Conservation (phyloP, 2,797 vertebrate species). For the Enteromius mattozi region DNA sequence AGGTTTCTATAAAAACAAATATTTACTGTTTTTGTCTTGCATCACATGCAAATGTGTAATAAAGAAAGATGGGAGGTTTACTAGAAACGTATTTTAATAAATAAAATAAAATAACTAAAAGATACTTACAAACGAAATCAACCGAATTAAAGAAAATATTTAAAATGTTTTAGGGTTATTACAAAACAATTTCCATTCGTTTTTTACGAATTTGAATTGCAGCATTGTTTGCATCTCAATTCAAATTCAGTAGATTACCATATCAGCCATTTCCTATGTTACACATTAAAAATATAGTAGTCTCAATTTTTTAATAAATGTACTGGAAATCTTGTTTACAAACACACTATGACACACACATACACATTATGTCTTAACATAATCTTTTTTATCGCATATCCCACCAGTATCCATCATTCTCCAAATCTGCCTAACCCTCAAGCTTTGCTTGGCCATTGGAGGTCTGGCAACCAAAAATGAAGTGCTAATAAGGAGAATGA, state of each 20-base stretch:
- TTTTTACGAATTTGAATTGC: background rate
- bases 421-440: background rate
- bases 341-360: background rate
- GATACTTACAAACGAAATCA: background rate
- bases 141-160: background rate
- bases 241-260: background rate
- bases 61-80: background rate
- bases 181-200: background rate
- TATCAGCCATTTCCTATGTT: background rate
- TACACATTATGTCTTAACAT: background rate
- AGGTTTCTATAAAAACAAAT: too few relatives aligned
- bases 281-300: background rate
- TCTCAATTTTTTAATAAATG: background rate
- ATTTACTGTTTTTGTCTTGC: too few relatives aligned
- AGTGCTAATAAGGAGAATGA: constrained; percentile 49
- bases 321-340: background rate
- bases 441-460: constrained; percentile 6
- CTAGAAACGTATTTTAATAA: background rate
- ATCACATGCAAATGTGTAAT: background rate
- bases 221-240: background rate
- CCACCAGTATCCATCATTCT: background rate
- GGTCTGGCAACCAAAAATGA: constrained; percentile 30
- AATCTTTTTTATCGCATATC: background rate
- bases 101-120: background rate
- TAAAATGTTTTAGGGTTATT: background rate